Percentiles rank a stretch among this genome's conserved stretches.
Conservation (phyloP, 2,113 vertebrate species). For the Prionailurus bengalensis region DNA sequence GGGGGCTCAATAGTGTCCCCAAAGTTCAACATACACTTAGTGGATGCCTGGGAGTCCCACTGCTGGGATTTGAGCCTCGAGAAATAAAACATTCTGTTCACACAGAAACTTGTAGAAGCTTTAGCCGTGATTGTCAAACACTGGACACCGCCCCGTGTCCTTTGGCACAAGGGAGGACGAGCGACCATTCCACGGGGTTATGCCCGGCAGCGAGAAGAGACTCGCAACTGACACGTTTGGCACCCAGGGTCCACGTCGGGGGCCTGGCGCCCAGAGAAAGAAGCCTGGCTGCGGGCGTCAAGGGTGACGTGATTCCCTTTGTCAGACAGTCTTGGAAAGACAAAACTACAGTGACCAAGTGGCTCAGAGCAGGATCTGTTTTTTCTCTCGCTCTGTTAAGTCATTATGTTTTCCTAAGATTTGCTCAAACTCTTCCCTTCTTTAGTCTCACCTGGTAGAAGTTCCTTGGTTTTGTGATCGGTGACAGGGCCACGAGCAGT, state of each 20-base stretch:
- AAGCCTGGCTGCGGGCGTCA: background rate
- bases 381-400: background rate
- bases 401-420: background rate
- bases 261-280: background rate
- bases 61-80: background rate
- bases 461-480: background rate
- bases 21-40: background rate
- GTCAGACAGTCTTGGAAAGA: background rate
- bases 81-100: background rate
- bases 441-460: background rate
- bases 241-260: background rate
- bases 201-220: background rate
- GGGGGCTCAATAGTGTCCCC: background rate
- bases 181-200: accelerated
- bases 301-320: background rate
- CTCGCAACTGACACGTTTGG: background rate
- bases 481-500: background rate
- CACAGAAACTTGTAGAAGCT: background rate
- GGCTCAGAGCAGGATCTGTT: background rate
- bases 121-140: background rate
- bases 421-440: background rate
- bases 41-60: too few species aligned
- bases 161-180: background rate
- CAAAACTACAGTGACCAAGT: background rate
- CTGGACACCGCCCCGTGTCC: background rate